Base-by-base conservation (phyloP, 2,113 vertebrate species). In the Psophia crepitans region DNA sequence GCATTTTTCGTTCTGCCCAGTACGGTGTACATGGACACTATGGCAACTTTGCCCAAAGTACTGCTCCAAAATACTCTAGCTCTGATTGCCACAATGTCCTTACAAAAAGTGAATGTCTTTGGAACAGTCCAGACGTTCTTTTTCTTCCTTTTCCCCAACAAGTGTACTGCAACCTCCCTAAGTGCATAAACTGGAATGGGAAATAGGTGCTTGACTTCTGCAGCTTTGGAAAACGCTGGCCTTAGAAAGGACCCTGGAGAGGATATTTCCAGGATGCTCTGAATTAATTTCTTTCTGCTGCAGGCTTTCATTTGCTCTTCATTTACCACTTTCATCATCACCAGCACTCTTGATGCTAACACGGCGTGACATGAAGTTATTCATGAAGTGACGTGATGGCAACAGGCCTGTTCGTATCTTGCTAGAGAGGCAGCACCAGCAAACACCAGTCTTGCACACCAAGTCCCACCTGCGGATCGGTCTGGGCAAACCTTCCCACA, bases 361-460 rank as follows among this genome's bases (percentile, higher is more conserved):
- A 1, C 1, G 5, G 43, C 17, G 68, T 78, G 95, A 92, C 89
- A 71, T 2, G n/a, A 75, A 93, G 91, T 64, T 75, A 41, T 14
- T 85, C 57, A 48, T 1, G 3, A 58, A 30, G 69, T 46, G 44
- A 64, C 65, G 8, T 0, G 35, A 48, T 71, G 66, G 81, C 83
- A 49, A 1, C 0, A 22, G 66, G 69, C 84, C 65, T 0, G 0
- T 16, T 18, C 1, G 0, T 71, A 14, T 39, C 73, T 61, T 33
- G 53, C 69, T 60, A 4, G 80, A 23, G 71, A 54, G 56, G 51
- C 57, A 84, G 19, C 79, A 35, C 7, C 79, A 66, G 53, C 73
- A 66, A 63, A 64, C 26, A 3, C 1, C 0, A n/a, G 53, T 48
- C 35, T 58, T 0, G 0, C 15, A 8, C 16, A 8, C 33, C 35